Base-by-base conservation (phyloP, 2,888 invertebrate genomes). In the Cataglyphis rosenhaueri region DNA sequence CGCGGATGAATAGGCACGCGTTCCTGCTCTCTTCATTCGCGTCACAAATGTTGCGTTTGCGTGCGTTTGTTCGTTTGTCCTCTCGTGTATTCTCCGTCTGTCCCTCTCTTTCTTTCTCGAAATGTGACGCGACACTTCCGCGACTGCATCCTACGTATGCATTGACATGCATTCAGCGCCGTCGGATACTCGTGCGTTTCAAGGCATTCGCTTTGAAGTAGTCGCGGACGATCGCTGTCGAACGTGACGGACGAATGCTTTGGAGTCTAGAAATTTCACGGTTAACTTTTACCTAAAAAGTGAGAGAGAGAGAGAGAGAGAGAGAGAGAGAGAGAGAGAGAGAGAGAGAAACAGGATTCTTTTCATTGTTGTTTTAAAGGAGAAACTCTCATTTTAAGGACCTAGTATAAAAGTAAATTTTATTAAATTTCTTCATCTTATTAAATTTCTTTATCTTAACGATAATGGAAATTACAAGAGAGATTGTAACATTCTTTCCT, bases 161-260 rank as follows among this genome's bases (percentile, higher is more conserved):
- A 70, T 79, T 79, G 78, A 79, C 78, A 70, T 70, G 78, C 59
- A 79, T 79, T 79, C 70, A 79, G 21, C 44, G 78, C 59, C 44
- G 44, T 70, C 78, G 44, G 44, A 52, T 52, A 35, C 25, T 35
- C 55, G 32, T 78, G 76, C 52, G 57, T 70, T 59, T 32, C 66
- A 44, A 44, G 57, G 21, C 21, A 12, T 52, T 21, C 57, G 68
- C 78, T 79, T 79, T 79, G 78, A 70, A 59, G 76, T 38, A 25
- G 52, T 52, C 62, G 25, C 38, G 55, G 38, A 76, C 66, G 66
- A 65, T 76, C 44, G 73, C 73, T 6, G 52, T 64, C 38, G 38
- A 41, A 65, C 38, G 55, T 29, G 38, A 18, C n/a, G 66, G 65
- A 41, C 66, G 35, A 21, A 55, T 65, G 29, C 65, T 76, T 55